A percentile compares a stretch with the other conserved stretches of the same genome.
Conservation (phyloP, 2,888 invertebrate genomes). For the Sinodicranocentrus sp. region DNA sequence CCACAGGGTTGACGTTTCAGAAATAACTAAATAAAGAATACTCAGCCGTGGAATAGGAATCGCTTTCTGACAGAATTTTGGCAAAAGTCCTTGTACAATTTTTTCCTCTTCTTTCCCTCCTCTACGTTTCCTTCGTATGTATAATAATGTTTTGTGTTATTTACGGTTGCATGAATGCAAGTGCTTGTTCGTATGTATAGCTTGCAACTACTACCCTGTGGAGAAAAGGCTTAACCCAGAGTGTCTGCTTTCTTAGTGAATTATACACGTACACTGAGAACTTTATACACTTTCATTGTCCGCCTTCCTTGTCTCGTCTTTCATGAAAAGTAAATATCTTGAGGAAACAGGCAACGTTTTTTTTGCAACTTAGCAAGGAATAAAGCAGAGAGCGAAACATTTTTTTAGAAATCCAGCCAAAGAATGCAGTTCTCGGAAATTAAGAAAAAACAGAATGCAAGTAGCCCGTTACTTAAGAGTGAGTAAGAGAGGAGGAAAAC, state of each 20-base stretch:
- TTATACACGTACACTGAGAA: background rate
- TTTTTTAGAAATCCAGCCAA: background rate
- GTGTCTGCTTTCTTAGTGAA: background rate
- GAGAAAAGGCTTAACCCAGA: background rate
- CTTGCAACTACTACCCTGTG: background rate
- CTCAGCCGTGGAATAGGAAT: constrained; percentile 1
- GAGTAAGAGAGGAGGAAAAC: background rate
- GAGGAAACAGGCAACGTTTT: constrained; percentile 4
- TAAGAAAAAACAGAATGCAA: constrained; percentile 1
- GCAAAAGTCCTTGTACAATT: constrained; percentile 50
- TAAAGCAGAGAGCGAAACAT: background rate
- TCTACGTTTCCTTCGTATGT: constrained; percentile 10
- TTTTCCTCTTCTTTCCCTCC: constrained; percentile 32
- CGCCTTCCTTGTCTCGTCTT: constrained; percentile 1
- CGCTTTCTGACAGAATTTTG: constrained; percentile 64
- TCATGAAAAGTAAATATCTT: constrained; percentile 15
- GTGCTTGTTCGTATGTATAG: background rate
- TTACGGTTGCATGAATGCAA: constrained; percentile 31
- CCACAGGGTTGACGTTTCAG: constrained; percentile 18
- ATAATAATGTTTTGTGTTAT: constrained; percentile 12
- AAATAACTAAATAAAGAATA: constrained; percentile 44
- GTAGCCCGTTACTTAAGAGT: constrained; percentile 7
- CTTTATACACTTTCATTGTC: constrained; percentile 16
- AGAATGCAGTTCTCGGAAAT: constrained; percentile 3
- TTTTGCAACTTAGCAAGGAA: background rate